phyloP scores from a whole-genome alignment of 2,888 invertebrate species.

The Halictus ligatus region DNA sequence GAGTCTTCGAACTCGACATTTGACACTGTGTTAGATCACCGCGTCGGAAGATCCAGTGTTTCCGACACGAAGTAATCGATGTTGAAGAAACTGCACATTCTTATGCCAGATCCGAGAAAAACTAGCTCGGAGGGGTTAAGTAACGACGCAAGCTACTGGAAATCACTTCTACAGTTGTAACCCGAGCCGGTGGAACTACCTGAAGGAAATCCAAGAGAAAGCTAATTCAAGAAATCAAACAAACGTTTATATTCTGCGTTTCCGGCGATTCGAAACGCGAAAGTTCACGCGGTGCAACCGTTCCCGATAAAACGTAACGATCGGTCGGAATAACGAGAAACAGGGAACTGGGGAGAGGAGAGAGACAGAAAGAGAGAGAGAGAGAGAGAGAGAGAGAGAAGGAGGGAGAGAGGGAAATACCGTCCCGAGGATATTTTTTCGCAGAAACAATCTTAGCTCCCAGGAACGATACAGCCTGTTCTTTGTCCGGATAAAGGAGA shows the following conservation, averaged over 20 bases:
- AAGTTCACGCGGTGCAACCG: slow-evolving; percentile 11
- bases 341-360: background rate
- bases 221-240: background rate
- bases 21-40: too few species aligned
- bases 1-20: too few species aligned
- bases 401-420: background rate
- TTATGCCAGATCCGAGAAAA: background rate
- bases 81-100: background rate
- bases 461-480: slow-evolving; percentile 60
- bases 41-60: too few species aligned
- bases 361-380: background rate
- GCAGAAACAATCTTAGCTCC: slow-evolving; percentile 56
- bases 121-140: background rate
- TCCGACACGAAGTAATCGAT: background rate
- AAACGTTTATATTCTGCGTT: slow-evolving; percentile 11
- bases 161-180: background rate
- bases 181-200: background rate
- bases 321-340: slow-evolving; percentile 36
- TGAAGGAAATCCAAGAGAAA: background rate
- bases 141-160: background rate
- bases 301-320: slow-evolving; percentile 53
- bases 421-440: slow-evolving; percentile 51
- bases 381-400: background rate
- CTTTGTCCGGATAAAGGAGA: slow-evolving; percentile 54
- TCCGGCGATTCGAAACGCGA: slow-evolving; percentile 30